Conservation (phyloP, 2,888 invertebrate genomes). For the Chironomus tentans region DNA sequence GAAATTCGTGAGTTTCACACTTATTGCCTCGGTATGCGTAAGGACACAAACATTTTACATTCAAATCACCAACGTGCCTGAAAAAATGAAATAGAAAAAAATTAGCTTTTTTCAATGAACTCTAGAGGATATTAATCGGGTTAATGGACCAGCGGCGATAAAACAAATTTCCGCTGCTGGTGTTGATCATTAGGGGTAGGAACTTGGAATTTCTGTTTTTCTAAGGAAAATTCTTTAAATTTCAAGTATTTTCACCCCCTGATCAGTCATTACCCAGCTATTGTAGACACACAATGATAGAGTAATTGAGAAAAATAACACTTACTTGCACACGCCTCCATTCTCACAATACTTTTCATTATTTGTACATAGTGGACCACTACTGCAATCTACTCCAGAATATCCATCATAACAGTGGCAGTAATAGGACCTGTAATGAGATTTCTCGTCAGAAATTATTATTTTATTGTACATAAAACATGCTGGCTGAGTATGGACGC, state of each 20-base stretch:
- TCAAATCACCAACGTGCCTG: slow-evolving; percentile 18
- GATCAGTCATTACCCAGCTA: too few relatives aligned
- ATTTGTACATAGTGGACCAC: slow-evolving; percentile 60
- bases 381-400: slow-evolving; percentile 67
- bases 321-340: slow-evolving; percentile 76
- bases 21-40: slow-evolving; percentile 20
- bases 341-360: slow-evolving; percentile 60
- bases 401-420: slow-evolving; percentile 77
- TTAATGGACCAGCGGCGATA: too few relatives aligned
- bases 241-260: too few relatives aligned
- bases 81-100: neutral
- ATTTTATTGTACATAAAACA: too few relatives aligned
- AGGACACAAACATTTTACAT: slow-evolving; percentile 20
- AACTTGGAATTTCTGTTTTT: too few relatives aligned
- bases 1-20: slow-evolving; percentile 23
- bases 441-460: neutral
- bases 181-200: neutral
- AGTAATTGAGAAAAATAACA: slow-evolving; percentile 28
- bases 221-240: too few relatives aligned
- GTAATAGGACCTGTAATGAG: slow-evolving; percentile 54
- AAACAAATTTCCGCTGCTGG: too few relatives aligned
- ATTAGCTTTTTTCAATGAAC: neutral
- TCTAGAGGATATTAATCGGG: too few relatives aligned
- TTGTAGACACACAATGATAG: too few relatives aligned
- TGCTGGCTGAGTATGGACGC: too few relatives aligned